Base-by-base conservation (phyloP, 1,140 invertebrate genomes). In the Forficula auricularia region DNA sequence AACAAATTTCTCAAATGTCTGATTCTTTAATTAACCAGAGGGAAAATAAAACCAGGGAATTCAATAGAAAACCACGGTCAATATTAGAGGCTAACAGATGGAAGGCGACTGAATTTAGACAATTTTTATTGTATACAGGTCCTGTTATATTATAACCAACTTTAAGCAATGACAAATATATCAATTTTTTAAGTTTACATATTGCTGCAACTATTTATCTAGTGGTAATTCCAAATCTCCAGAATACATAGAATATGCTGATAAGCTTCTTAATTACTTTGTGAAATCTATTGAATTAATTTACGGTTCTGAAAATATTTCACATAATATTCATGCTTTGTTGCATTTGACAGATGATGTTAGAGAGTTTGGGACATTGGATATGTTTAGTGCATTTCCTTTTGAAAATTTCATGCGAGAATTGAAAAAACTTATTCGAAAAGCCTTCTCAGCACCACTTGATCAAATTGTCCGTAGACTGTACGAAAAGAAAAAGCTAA, bases 311-410 rank as follows among this genome's bases (percentile, higher is more conserved):
- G 40, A 36, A 37, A 43, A 55, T 20, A 9, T 56, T 7, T 51
- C 52, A 3, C 60, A 63, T 38, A 63, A 63, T 57, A 54, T 62
- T 14, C 60, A 63, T 51, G 16, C 43, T 9, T 42, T 62, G 9
- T 32, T 57, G 22, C 62, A 65, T 49, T 41, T 64, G 15, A 45
- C 51, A 30, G 50, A 50, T 41, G 60, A 64, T 52, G 53, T 50
- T 19, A 41, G 43, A 45, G 48, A 43, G 13, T 59, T 46, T 55
- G 58, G 57, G 2, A 31, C 38, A 16, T 41, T 61, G 14, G 56
- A 64, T 48, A 43, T 41, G 10, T 57, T 53, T 38, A 58, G 56
- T 45, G 42, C 57, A 10, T 63, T 61, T 48, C 40, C 45, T 15
- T 62, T 58, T 58, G 60, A 64, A 55, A 62, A 54, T 43, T 51